Percentiles rank a stretch among this genome's conserved stretches.
phyloP scores from a whole-genome alignment of 2,888 invertebrate genomes.

The Orchesellides sinensis region DNA sequence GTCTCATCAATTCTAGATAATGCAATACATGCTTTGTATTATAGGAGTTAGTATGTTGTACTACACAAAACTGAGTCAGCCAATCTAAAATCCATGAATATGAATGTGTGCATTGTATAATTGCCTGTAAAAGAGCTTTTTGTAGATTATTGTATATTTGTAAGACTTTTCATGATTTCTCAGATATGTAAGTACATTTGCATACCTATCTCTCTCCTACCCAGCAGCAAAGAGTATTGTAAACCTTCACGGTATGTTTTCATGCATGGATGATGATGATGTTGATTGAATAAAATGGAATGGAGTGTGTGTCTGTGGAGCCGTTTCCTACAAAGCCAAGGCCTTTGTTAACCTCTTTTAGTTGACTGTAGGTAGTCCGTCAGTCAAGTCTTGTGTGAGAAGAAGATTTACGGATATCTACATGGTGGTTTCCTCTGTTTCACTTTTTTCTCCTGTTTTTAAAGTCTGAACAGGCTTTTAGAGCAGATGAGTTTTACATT shows the following conservation, averaged over 20 bases:
- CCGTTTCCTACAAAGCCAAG: conserved; percentile 41
- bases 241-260: background rate
- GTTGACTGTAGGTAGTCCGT: conserved; percentile 52
- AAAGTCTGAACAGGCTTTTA: conserved; percentile 14
- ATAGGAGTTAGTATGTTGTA: background rate
- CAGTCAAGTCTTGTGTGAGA: conserved; percentile 49
- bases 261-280: background rate
- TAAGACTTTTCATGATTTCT: conserved; percentile 1
- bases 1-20: background rate
- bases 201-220: background rate
- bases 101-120: too few relatives aligned
- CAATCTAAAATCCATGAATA: background rate
- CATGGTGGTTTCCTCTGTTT: conserved; percentile 5
- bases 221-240: too few relatives aligned
- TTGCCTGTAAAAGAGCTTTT: background rate
- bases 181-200: background rate
- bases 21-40: too few relatives aligned
- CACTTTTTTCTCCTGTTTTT: background rate
- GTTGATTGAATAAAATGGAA: background rate
- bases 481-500: background rate
- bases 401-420: conserved; percentile 41
- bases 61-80: background rate
- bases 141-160: background rate
- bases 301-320: background rate
- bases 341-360: conserved; percentile 57